A percentile compares a stretch with the other conserved stretches of the same genome.
phyloP scores from a whole-genome alignment of 1,140 invertebrate genomes.

The Heliconius hewitsoni region DNA sequence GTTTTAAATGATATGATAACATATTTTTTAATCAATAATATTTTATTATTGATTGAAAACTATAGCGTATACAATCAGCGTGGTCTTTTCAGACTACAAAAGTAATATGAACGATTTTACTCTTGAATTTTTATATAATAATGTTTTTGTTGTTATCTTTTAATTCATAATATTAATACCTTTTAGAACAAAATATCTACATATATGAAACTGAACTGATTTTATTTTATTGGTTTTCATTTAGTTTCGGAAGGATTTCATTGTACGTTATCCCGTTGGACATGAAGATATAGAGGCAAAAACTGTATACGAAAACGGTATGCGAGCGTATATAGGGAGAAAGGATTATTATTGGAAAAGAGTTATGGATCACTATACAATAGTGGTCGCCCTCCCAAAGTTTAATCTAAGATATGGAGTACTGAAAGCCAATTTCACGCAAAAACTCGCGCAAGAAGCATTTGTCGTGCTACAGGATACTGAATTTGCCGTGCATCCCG shows the following conservation, averaged over 20 bases:
- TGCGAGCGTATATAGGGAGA: constrained; percentile 57
- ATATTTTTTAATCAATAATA: too few relatives aligned
- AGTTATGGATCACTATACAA: constrained; percentile 67
- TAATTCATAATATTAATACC: too few relatives aligned
- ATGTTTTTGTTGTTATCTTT: too few relatives aligned
- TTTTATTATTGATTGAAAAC: too few relatives aligned
- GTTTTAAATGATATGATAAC: too few relatives aligned
- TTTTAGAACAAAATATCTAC: too few relatives aligned
- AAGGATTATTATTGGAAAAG: constrained; percentile 68
- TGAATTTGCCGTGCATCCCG: constrained; percentile 66
- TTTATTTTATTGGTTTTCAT: constrained; percentile 19
- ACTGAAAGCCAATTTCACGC: constrained; percentile 50
- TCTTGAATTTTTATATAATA: too few relatives aligned
- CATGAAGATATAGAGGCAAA: constrained; percentile 57
- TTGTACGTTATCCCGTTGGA: constrained; percentile 55
- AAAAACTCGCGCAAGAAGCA: constrained; percentile 58
- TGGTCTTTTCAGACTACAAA: too few relatives aligned
- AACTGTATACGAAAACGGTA: constrained; percentile 60
- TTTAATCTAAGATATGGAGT: constrained; percentile 50
- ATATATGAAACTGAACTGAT: too few relatives aligned
- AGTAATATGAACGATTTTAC: too few relatives aligned
- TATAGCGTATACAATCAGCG: too few relatives aligned
- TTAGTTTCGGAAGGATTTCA: constrained; percentile 63
- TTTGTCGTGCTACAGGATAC: constrained; percentile 52
- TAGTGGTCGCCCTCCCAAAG: constrained; percentile 58